Base-by-base conservation (phyloP, 2,888 invertebrate species). In the Acanthococcus lagerstroemiae region DNA sequence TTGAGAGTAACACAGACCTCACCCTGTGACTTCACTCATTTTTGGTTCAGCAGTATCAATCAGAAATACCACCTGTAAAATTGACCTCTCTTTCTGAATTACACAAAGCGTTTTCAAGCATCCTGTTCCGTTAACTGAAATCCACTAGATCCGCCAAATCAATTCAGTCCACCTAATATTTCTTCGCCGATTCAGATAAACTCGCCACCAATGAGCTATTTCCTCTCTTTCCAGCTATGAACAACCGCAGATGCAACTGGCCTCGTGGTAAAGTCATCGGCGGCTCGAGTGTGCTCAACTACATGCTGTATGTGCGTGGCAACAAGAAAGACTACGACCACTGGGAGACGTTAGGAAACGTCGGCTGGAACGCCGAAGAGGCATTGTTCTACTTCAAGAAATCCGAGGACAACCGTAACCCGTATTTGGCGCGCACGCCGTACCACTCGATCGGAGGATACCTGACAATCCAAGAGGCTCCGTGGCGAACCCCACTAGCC, bases 191-290 rank as follows among this genome's bases (percentile, higher is more conserved):
- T n/a, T n/a, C n/a, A n/a, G n/a, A n/a, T n/a, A n/a, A n/a, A n/a
- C 19, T 2, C 22, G 9, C 17, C 17, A 21, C 50, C 30, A 21
- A 37, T 26, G 19, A 55, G 15, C 48, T 1, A 2, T 15, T 48
- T 17, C 52, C 17, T 60, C 25, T 27, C 48, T 68, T 79, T 79
- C 27, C 77, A 90, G 90, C 88, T 4, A 90, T 91, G 90, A 84
- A 84, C 72, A 84, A 84, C 37, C 84, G 86, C 6, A 82, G 91
- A 27, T 92, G 91, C 75, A 92, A 91, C 76, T 92, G 91, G 92
- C 91, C 91, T 0, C 80, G 95, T 21, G 94, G 95, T 1, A 94
- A 93, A 76, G 91, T 92, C 0, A 80, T 95, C 2, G 95, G 95
- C 0, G 95, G 95, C 0, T 88, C 88, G 15, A 88, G 88, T 37